Base-by-base conservation (phyloP, 2,797 vertebrate genomes). In the Ctenopoma kingsleyae region DNA sequence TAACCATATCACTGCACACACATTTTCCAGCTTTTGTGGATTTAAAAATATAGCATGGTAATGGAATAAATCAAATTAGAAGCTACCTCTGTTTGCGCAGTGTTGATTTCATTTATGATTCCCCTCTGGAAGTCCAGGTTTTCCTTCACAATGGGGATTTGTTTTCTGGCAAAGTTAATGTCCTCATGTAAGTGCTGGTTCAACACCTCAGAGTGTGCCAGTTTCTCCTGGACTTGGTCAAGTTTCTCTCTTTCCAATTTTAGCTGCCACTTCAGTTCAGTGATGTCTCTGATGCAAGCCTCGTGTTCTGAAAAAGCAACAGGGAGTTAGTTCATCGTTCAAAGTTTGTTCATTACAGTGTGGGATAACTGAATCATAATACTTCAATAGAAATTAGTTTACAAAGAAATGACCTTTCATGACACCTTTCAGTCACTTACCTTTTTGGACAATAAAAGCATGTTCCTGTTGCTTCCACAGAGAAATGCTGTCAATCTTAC, bases 381-480 rank as follows among this genome's bases (percentile, higher is more conserved):
- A 55, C 41, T 32, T 67, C 20, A 88, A 59, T 58, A 55, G 38
- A 40, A n/a, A 56, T 4, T 3, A 19, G 35, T 59, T 20, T 6
- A 7, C n/a, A 43, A 58, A 19, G 51, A 58, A 3, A 56, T 52
- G 20, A 74, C 7, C 3, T 36, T 36, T 11, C 8, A 51, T 32
- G 16, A 12, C 35, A 49, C 20, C 4, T 70, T 27, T 59, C 20
- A 17, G 12, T 32, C 32, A 70, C 86, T 73, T 83, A 97, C 95
- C 95, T 93, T 89, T 95, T 60, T 96, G 94, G 25, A 97, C 83
- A 8, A 86, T 92, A 77, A 80, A 6, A 0, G 94, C 88, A 55
- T 96, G 86, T 44, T 97, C 91, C 51, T 94, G 86, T 74, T 94
- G 91, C 72, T 91, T 96, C 96, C 95, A 95, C 36, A 94, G 69